Conservation (phyloP, 2,888 invertebrate genomes). For the Strigamia crassipes region DNA sequence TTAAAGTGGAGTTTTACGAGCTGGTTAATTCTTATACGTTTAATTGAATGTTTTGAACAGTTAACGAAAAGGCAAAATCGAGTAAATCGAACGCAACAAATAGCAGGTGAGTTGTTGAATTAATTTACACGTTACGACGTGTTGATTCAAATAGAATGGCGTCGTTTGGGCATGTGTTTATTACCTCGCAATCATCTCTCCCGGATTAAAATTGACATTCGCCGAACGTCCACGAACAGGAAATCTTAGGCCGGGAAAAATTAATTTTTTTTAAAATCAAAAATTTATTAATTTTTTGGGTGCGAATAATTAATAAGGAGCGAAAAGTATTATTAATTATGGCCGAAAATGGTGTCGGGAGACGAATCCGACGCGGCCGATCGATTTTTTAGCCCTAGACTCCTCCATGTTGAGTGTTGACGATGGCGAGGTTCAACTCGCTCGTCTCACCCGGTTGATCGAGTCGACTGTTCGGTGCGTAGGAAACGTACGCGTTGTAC, state of each 20-base stretch:
- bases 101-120: not conserved
- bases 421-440: not conserved
- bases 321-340: not conserved
- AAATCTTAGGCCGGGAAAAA: not conserved
- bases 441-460: conserved; percentile 2
- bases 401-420: not conserved
- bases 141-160: not conserved
- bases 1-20: not conserved
- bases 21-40: not conserved
- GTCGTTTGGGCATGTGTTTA: not conserved
- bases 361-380: not conserved
- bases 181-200: not conserved
- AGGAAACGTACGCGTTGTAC: not conserved
- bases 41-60: not conserved
- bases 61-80: not conserved
- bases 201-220: not conserved
- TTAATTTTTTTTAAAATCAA: too few relatives aligned
- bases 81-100: conserved; percentile 1
- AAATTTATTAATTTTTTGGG: too few relatives aligned
- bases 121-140: not conserved
- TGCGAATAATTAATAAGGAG: not conserved
- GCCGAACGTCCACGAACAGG: not conserved
- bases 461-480: conserved; percentile 36
- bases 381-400: conserved; percentile 18
- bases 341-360: not conserved